Base-by-base conservation (phyloP, 2,113 vertebrate species). In the Triplophysa siluroides region DNA sequence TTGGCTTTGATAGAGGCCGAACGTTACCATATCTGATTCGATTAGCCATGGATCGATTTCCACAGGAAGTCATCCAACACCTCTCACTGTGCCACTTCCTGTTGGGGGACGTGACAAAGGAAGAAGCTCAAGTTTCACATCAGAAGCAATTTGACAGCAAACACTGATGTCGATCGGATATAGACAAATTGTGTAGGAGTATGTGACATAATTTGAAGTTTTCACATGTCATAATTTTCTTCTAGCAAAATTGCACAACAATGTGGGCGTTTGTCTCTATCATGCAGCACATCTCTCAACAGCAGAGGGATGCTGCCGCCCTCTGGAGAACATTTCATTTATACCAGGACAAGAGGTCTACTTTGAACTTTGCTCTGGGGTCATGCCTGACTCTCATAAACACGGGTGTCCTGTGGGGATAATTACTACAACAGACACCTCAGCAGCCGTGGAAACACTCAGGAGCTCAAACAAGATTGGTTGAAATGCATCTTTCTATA, bases 391-490 rank as follows among this genome's bases (percentile, higher is more conserved):
- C 80, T 76, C 66, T 71, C 23, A 84, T 50, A 66, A 76, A 43
- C 19, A 61, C 33, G 6, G 82, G 62, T 63, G 79, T 65, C 86
- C 88, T 86, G 72, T 38, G 88, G 86, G 89, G 84, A 87, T 88
- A 90, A 87, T 90, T 85, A 88, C 60, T 16, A 24, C 21, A 54
- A 33, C 60, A 29, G 58, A 45, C 11, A 41, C 60, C 54, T 76
- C 45, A 45, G 19, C 73, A 45, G 12, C 54, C 24, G 13, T 73
- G 60, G 63, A 76, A 70, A 75, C 26, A 21, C 21, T 33, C 43
- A 10, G 16, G 47, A 71, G 10, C 18, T 56, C 38, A 6, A 9
- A 38, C 8, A 8, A 24, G 74, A 76, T 50, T 63, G 74, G 61
- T 76, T 6, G 58, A 47, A 1, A 11, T 11, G 43, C 45, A 5